Percentiles rank a stretch among this genome's conserved stretches.
Conservation (phyloP, 2,113 vertebrate genomes). For the Platichthys stellatus region DNA sequence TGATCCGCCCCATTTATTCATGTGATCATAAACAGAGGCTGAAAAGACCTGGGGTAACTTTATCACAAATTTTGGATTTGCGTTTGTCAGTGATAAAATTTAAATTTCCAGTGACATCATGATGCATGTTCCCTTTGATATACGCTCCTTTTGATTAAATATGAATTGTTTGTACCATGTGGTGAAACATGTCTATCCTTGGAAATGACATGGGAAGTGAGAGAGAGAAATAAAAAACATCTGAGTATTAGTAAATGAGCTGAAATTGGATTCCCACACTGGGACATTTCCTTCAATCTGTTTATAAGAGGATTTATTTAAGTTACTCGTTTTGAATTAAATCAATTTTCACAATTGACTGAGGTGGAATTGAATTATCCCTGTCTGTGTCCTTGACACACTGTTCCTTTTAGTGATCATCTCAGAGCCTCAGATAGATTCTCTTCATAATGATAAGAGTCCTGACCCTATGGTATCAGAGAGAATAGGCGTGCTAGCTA, state of each 20-base stretch:
- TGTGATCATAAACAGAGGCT: slow-evolving; percentile 18
- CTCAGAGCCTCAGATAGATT: slow-evolving; percentile 67
- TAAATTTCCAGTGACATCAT: slow-evolving; percentile 46
- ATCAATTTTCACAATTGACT: slow-evolving; percentile 69
- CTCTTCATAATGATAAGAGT: slow-evolving; percentile 71
- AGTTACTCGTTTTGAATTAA: slow-evolving; percentile 53
- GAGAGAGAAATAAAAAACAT: background rate
- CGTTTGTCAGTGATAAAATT: slow-evolving; percentile 46
- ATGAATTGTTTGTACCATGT: slow-evolving; percentile 44
- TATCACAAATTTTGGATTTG: slow-evolving; percentile 26
- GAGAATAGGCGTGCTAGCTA: slow-evolving; percentile 49
- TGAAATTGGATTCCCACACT: slow-evolving; percentile 45
- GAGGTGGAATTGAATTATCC: slow-evolving; percentile 57
- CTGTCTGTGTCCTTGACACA: slow-evolving; percentile 60
- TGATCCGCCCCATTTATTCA: slow-evolving; percentile 14
- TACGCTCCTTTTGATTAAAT: slow-evolving; percentile 62
- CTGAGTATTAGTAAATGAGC: slow-evolving; percentile 26
- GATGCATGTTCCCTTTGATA: slow-evolving; percentile 71
- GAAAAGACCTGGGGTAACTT: slow-evolving; percentile 23
- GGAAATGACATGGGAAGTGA: slow-evolving; percentile 23
- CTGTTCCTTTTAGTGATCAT: slow-evolving; percentile 66
- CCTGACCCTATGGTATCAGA: slow-evolving; percentile 65
- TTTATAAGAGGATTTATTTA: slow-evolving; percentile 50
- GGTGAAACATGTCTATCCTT: background rate
- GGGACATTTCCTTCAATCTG: slow-evolving; percentile 32